phyloP scores from a whole-genome alignment of 2,888 invertebrate genomes.

The Andrena dorsata region DNA sequence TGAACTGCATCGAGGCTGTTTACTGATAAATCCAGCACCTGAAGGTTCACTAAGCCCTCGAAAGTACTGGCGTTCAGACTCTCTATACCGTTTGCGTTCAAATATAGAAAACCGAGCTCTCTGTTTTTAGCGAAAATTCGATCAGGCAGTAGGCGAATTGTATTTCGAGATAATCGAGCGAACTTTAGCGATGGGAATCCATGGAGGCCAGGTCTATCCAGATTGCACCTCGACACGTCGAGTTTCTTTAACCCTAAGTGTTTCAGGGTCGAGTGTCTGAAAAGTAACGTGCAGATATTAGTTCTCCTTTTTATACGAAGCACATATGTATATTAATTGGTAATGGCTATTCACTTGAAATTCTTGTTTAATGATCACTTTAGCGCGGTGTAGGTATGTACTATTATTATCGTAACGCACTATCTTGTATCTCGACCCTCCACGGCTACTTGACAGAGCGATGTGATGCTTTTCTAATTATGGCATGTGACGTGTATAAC shows the following conservation, averaged over 20 bases:
- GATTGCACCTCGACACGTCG: conserved; percentile 79
- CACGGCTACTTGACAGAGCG: not conserved
- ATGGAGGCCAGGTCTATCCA: conserved; percentile 86
- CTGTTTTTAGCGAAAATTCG: conserved; percentile 88
- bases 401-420: not conserved
- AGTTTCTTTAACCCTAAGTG: conserved; percentile 78
- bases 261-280: conserved; percentile 74
- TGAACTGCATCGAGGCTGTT: conserved; percentile 89
- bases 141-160: conserved; percentile 87
- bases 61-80: conserved; percentile 88
- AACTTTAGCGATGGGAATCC: conserved; percentile 88
- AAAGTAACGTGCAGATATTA: conserved; percentile 28
- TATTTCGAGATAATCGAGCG: conserved; percentile 88
- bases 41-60: conserved; percentile 86
- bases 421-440: not conserved
- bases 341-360: no score
- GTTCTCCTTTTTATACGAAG: not conserved
- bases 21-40: conserved; percentile 89
- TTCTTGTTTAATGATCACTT: no score
- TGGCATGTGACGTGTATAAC: not conserved
- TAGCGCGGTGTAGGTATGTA: not conserved
- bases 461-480: not conserved
- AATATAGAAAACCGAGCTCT: conserved; percentile 87
- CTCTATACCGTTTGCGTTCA: conserved; percentile 89
- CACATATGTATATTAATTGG: no score